A percentile compares a stretch with the other conserved stretches of the same genome.
Conservation (phyloP, 2,113 vertebrate species). For the Dasypus novemcinctus region DNA sequence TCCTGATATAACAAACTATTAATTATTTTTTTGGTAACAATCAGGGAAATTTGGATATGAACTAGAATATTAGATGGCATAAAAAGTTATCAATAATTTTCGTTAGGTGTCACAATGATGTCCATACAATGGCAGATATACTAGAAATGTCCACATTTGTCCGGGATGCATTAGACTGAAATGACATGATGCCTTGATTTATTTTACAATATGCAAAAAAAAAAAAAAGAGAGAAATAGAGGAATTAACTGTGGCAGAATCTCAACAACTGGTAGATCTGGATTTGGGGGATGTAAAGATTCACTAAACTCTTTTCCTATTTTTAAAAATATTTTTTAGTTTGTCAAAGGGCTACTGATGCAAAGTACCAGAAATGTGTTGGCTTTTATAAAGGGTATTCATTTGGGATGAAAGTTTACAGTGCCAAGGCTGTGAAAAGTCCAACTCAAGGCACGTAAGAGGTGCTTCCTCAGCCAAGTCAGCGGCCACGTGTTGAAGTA, state of each 20-base stretch:
- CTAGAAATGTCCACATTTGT: neutral
- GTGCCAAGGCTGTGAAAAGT: too few species aligned
- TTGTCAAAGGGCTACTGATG: too few species aligned
- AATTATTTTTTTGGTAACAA: neutral
- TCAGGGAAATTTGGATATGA: slow-evolving; percentile 18
- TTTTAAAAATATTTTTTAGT: neutral
- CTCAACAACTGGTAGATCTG: neutral
- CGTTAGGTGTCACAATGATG: neutral
- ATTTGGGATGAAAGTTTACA: too few species aligned
- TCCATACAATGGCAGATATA: too few species aligned
- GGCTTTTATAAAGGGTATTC: too few species aligned
- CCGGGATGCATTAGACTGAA: neutral
- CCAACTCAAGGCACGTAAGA: too few species aligned
- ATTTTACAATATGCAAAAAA: neutral
- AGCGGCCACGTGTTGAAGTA: too few species aligned
- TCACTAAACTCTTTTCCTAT: neutral
- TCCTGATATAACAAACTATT: neutral
- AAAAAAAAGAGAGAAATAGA: neutral
- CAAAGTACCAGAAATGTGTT: too few species aligned
- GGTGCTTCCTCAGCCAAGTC: too few species aligned
- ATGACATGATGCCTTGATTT: neutral
- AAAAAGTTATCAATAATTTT: neutral
- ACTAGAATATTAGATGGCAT: neutral
- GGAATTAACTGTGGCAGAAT: slow-evolving; percentile 7
- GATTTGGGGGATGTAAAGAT: neutral